Evolutionary conservation across 2,113 vertebrate genomes (phyloP), one percentile per base, ranked within the genome.

Genomic region (Rhinolophus ferrumequinum): DNA sequence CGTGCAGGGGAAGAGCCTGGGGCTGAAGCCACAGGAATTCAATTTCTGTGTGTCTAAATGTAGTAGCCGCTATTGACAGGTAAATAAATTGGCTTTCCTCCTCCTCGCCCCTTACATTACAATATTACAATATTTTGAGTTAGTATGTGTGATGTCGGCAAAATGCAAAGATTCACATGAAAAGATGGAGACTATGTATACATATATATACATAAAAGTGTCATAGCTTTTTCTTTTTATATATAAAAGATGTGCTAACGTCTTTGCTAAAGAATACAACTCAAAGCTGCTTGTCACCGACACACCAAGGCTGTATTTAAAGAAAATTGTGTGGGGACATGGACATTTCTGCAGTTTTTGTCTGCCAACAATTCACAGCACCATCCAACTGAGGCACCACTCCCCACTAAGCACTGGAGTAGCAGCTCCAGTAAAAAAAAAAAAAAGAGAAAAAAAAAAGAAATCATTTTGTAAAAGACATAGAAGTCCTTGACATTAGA

Each of bases 251-350:
- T 16, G 26, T 9, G 35, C n/a, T 72, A 28, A 58, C 15, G 62
- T 96, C n/a, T 92, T 69, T 28, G 86, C 18, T 72, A 58, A 66
- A 62, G 50, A 85, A 72, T 84, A 84, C 21, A 44, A 82, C 13
- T 64, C 38, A 70, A 72, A 81, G 19, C 52, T 95, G 66, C 41
- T 10, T 66, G 47, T 77, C 79, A 67, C 73, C 54, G 54, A 60
- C 64, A 87, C 0, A 30, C 8, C 9, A 12, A 22, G 38, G 58
- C 73, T 70, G 21, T 16, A 41, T 35, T 62, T 41, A 54, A 54
- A 83, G 67, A 16, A 28, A 28, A 26, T 4, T 41, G n/a, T 38
- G 11, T 28, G 52, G 69, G 41, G 56, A 79, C 12, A 3, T 38
- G 8, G 10, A 38, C 19, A 66, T 88, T 85, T 72, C 44, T 70